Percentiles rank a stretch among this genome's conserved stretches.
These are phyloP conservation scores for Cataglyphis albicans DNA, from an alignment of 2,888 invertebrate genomes.

Conservation along the genomic window DNA sequence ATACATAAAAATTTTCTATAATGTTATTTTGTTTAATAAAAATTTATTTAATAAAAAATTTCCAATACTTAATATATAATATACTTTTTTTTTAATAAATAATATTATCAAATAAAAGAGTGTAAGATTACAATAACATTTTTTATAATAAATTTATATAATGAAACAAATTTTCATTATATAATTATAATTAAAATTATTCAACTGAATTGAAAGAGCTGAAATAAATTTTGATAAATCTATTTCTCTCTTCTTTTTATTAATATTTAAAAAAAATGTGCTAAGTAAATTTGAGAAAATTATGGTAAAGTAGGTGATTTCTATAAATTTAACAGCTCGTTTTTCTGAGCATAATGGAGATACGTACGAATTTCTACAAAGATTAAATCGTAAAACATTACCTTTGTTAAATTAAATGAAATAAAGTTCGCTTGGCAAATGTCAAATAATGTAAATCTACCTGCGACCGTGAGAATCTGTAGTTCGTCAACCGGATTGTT, in stretches of 20 bases:
- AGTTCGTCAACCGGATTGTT: neutral
- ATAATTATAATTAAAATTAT: neutral
- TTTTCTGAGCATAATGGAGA: neutral
- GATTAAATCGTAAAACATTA: neutral
- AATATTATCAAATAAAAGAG: neutral
- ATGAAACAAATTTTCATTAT: neutral
- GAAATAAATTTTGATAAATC: neutral
- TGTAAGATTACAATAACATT: neutral
- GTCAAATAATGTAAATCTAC: neutral
- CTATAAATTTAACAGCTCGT: neutral
- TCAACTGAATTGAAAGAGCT: neutral
- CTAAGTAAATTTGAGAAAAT: neutral
- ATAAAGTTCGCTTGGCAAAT: neutral
- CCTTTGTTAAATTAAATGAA: constrained; percentile 18
- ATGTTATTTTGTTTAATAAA: neutral
- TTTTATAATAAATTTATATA: neutral
- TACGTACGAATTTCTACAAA: neutral
- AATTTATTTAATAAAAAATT: too few relatives aligned
- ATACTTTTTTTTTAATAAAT: neutral
- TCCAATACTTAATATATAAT: neutral
- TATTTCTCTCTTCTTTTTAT: neutral
- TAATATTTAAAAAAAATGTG: neutral
- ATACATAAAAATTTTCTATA: neutral
- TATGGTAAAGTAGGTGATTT: neutral
- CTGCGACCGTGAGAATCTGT: neutral